These are phyloP conservation scores for Artibeus jamaicensis DNA, from an alignment of 2,797 vertebrate genomes.

Conservation along the genomic window DNA sequence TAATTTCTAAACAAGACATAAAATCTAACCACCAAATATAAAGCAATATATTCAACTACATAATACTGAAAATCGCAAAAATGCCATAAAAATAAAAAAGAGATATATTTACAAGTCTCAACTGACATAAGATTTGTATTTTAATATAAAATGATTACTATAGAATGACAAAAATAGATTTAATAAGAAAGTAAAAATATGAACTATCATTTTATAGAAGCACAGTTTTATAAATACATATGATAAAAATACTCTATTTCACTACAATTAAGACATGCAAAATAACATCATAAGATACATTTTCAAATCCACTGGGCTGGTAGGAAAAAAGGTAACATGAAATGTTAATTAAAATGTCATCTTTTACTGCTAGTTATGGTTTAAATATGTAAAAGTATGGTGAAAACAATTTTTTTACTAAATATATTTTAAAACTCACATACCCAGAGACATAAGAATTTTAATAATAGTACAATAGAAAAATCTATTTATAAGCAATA, in stretches of 20 bases:
- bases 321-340: background rate
- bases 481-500: background rate
- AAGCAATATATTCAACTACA: background rate
- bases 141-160: background rate
- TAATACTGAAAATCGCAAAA: background rate
- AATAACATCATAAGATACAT: background rate
- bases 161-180: background rate
- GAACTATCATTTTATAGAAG: background rate
- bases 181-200: background rate
- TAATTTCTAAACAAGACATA: constrained; percentile 25
- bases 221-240: background rate
- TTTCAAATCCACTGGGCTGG: background rate
- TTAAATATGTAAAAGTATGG: background rate
- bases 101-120: background rate
- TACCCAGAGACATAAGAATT: background rate
- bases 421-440: background rate
- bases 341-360: background rate
- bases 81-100: background rate
- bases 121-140: background rate
- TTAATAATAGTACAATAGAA: background rate
- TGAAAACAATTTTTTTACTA: background rate
- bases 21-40: background rate
- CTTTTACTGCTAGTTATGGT: background rate
- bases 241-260: background rate
- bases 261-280: background rate